Evolutionary conservation across 2,888 invertebrate genomes (phyloP).

Genomic region (Lamproptera curius): DNA sequence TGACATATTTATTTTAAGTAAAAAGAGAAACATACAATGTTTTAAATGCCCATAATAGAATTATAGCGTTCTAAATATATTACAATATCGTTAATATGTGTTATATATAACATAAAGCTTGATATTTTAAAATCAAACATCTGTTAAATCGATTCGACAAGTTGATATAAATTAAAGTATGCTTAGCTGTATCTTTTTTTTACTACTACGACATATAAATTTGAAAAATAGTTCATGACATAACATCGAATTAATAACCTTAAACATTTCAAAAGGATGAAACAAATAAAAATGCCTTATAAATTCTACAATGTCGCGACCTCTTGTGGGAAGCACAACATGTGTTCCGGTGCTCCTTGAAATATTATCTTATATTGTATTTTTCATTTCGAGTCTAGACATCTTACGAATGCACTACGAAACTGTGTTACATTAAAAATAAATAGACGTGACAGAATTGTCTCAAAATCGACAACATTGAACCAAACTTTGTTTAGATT

Average conservation of each 20-base stretch:
- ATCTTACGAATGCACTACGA: constrained; percentile 9
- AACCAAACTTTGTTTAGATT: too few species aligned
- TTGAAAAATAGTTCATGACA: not conserved
- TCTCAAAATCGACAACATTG: too few species aligned
- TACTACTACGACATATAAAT: not conserved
- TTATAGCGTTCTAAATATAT: too few species aligned
- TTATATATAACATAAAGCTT: too few species aligned
- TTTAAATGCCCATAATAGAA: too few species aligned
- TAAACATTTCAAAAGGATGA: not conserved
- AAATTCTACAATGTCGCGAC: constrained; percentile 17
- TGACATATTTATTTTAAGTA: constrained; percentile 9
- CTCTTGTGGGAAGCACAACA: constrained; percentile 20
- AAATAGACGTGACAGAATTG: too few species aligned
- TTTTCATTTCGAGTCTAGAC: constrained; percentile 23
- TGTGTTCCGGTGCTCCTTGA: constrained; percentile 19
- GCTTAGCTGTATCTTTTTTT: not conserved
- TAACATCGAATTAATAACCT: not conserved
- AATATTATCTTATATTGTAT: constrained; percentile 20
- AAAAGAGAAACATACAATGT: too few species aligned
- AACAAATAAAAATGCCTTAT: constrained; percentile 2
- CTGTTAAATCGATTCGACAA: too few species aligned
- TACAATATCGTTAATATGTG: too few species aligned
- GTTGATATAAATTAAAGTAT: not conserved
- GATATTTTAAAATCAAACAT: too few species aligned
- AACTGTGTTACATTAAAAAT: too few species aligned